A percentile compares a stretch with the other conserved stretches of the same genome.
These are phyloP conservation scores for Phthorimaea operculella DNA, from an alignment of 1,140 invertebrate species.

Conservation along the genomic window DNA sequence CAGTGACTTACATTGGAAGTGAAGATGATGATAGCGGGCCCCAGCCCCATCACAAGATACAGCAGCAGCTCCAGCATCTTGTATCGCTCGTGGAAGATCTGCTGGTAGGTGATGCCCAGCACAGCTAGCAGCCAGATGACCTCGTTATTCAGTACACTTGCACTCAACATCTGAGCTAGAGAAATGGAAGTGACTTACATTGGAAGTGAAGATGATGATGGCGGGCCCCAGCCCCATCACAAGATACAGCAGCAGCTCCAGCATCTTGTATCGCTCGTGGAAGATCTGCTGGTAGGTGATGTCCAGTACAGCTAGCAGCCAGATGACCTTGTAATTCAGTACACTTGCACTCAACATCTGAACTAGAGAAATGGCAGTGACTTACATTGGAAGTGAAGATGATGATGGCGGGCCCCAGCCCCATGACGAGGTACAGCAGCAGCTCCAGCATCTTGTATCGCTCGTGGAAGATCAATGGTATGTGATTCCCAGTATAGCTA, in stretches of 20 bases:
- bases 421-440: slow-evolving; percentile 89
- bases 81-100: slow-evolving; percentile 95
- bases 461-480: too few relatives aligned
- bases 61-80: slow-evolving; percentile 92
- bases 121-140: too few relatives aligned
- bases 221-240: slow-evolving; percentile 90
- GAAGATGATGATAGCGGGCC: slow-evolving; percentile 80
- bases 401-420: slow-evolving; percentile 82
- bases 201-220: slow-evolving; percentile 73
- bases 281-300: slow-evolving; percentile 87
- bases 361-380: too few relatives aligned
- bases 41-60: slow-evolving; percentile 89
- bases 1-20: slow-evolving; percentile 75
- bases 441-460: slow-evolving; percentile 93
- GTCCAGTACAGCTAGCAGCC: slow-evolving; percentile 86
- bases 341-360: too few relatives aligned
- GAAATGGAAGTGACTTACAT: too few relatives aligned
- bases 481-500: too few relatives aligned
- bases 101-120: too few relatives aligned
- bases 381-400: slow-evolving; percentile 75
- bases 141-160: too few relatives aligned
- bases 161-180: too few relatives aligned
- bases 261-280: slow-evolving; percentile 92
- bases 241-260: slow-evolving; percentile 91
- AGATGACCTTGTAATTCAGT: too few relatives aligned